A percentile compares a stretch with the other conserved stretches of the same genome.
These are phyloP conservation scores for Sminthurinus aureus DNA, from an alignment of 2,888 invertebrate genomes.

Conservation along the genomic window DNA sequence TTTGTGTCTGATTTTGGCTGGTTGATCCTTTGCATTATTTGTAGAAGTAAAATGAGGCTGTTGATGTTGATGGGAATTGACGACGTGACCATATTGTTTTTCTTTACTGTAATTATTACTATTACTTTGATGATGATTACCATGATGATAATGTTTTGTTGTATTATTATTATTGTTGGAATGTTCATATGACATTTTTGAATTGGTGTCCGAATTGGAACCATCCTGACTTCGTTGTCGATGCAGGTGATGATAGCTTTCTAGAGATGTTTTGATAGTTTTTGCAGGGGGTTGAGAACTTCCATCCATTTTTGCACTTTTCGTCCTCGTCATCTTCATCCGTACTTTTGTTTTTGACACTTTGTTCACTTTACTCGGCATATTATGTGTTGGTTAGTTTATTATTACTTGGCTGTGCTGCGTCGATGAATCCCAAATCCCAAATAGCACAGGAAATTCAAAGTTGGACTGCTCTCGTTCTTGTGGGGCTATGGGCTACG, in stretches of 20 bases:
- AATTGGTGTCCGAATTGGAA: slow-evolving; percentile 24
- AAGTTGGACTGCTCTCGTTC: not conserved
- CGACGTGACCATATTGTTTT: no score
- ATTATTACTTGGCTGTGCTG: not conserved
- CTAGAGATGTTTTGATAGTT: slow-evolving; percentile 28
- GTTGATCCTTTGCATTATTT: not conserved
- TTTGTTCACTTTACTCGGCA: slow-evolving; percentile 39
- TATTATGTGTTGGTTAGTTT: not conserved
- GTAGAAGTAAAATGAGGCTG: not conserved
- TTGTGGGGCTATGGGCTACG: not conserved
- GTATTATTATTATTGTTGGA: not conserved
- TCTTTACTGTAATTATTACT: not conserved
- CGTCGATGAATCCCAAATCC: not conserved
- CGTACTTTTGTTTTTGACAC: slow-evolving; percentile 31
- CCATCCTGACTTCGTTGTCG: slow-evolving; percentile 28
- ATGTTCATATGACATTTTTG: slow-evolving; percentile 10
- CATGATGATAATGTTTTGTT: not conserved
- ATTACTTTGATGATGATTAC: no score
- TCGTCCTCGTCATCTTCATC: slow-evolving; percentile 31
- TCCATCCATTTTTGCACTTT: slow-evolving; percentile 27
- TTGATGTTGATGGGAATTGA: not conserved
- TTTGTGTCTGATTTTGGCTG: slow-evolving; percentile 15
- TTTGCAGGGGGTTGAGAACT: slow-evolving; percentile 29
- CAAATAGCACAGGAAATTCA: not conserved
- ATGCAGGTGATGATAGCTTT: slow-evolving; percentile 28